Conservation (phyloP, 2,888 invertebrate genomes). For the Drosophila falleni region DNA sequence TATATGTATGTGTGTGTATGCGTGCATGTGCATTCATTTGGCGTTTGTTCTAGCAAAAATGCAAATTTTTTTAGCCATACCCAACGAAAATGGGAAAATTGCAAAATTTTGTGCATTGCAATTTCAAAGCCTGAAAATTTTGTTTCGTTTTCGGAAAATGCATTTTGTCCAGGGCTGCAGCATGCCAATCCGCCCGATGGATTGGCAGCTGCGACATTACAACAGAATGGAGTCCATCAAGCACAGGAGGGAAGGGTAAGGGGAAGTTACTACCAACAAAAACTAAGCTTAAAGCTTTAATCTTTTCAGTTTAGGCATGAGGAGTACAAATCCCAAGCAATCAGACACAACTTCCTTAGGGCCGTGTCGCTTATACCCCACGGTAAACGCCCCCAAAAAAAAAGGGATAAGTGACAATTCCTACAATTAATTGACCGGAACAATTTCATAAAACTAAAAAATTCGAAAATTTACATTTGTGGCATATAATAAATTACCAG, state of each 20-base stretch:
- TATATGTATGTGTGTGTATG: conserved; percentile 39
- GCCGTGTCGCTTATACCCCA: background rate
- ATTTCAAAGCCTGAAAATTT: conserved; percentile 71
- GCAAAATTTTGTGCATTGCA: conserved; percentile 71
- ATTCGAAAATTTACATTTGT: conserved; percentile 57
- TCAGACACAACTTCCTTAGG: conserved; percentile 21
- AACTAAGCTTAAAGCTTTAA: conserved; percentile 59
- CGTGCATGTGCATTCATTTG: conserved; percentile 66
- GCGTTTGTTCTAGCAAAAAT: conserved; percentile 65
- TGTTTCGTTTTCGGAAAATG: conserved; percentile 72
- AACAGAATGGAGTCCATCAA: conserved; percentile 13
- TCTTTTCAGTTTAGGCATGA: background rate
- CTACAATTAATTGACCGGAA: conserved; percentile 83
- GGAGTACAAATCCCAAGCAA: conserved; percentile 11
- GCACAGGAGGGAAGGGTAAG: background rate
- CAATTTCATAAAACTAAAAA: conserved; percentile 81
- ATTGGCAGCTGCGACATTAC: conserved; percentile 60
- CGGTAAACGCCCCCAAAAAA: conserved; percentile 10
- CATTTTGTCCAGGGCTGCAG: conserved; percentile 56
- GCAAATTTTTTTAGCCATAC: conserved; percentile 69
- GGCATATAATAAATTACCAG: conserved; percentile 78
- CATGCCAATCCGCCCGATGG: conserved; percentile 47
- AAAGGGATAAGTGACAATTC: conserved; percentile 66
- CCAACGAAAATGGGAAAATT: conserved; percentile 49
- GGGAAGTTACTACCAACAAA: conserved; percentile 26